Conservation (phyloP, 2,797 vertebrate genomes). For the Gadopsis bispinosus region DNA sequence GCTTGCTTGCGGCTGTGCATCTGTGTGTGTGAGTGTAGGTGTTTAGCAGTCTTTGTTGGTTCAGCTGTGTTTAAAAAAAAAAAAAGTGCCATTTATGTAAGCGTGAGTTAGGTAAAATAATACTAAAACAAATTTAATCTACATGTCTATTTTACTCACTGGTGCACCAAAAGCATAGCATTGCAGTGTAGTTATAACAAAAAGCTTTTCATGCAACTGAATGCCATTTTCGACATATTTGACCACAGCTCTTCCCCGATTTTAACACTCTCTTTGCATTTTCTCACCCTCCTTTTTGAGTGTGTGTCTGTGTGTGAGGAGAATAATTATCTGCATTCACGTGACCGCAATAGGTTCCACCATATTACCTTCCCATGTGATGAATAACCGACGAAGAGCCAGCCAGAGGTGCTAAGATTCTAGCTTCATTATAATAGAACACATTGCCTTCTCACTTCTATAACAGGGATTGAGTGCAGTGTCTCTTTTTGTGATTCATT, state of each 20-base stretch:
- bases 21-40: conserved; percentile 37
- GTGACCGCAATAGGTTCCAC: conserved; percentile 45
- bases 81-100: background rate
- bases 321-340: conserved; percentile 49
- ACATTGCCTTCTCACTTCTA: background rate
- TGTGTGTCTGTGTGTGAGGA: conserved; percentile 16
- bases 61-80: background rate
- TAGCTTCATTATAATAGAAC: background rate
- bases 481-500: background rate
- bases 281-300: conserved; percentile 8
- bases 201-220: background rate
- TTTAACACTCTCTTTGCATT: conserved; percentile 20
- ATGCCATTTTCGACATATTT: background rate
- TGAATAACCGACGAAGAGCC: conserved; percentile 43
- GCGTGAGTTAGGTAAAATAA: background rate
- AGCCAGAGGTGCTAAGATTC: conserved; percentile 20
- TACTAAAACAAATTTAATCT: background rate
- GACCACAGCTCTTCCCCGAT: background rate
- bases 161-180: background rate
- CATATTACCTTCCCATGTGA: conserved; percentile 42
- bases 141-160: background rate
- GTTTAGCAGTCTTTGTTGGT: conserved; percentile 34
- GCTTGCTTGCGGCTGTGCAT: background rate
- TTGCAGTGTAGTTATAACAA: background rate
- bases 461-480: background rate